phyloP scores from a whole-genome alignment of 2,888 invertebrate species.

The Meteorus cinctellus region DNA sequence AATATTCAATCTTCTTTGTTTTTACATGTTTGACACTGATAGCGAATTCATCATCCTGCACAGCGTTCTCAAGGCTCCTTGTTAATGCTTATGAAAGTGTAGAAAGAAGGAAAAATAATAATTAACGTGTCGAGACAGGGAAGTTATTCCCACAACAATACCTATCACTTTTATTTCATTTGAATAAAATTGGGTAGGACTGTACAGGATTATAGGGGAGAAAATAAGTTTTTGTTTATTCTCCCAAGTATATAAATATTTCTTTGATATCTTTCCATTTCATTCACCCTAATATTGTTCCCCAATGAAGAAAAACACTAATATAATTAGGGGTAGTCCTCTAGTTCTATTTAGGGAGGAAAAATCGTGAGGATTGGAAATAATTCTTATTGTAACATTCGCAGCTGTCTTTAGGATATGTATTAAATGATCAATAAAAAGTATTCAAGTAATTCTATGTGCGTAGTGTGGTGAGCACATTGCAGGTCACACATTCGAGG shows the following conservation, averaged over 20 bases:
- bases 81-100: constrained; percentile 72
- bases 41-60: constrained; percentile 75
- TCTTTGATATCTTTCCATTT: no score
- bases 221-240: no score
- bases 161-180: no score
- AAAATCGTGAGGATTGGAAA: background rate
- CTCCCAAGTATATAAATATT: no score
- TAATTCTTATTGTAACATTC: background rate
- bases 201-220: no score
- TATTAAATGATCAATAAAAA: background rate
- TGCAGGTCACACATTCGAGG: background rate
- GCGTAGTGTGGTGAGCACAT: background rate
- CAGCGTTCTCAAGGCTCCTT: constrained; percentile 74
- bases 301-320: no score
- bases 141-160: background rate
- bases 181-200: no score
- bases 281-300: no score
- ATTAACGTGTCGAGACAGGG: background rate
- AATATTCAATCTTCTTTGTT: constrained; percentile 72
- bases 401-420: background rate
- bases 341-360: background rate
- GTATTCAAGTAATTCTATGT: constrained; percentile 7
- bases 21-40: constrained; percentile 76
- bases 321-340: background rate
- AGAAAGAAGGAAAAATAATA: background rate